A percentile compares a stretch with the other conserved stretches of the same genome.
Conservation (phyloP, 2,113 vertebrate species). For the Arizona elegans region DNA sequence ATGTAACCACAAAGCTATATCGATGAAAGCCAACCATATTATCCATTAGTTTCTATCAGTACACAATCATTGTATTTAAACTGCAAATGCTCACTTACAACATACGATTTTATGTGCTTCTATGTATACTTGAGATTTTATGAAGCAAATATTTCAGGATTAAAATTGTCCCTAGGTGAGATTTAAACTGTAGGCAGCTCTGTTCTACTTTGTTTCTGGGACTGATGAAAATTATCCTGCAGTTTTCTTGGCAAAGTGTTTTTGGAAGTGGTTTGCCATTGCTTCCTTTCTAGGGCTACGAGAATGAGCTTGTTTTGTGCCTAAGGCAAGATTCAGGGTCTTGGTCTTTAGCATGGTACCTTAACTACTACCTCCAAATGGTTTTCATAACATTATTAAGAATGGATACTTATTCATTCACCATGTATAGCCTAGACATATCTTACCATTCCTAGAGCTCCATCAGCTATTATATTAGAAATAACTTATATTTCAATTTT, state of each 20-base stretch:
- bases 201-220: background rate
- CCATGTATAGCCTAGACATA: background rate
- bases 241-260: background rate
- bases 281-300: background rate
- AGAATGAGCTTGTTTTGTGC: background rate
- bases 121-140: rapidly evolving
- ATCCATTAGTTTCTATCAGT: background rate
- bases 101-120: background rate
- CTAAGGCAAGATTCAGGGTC: background rate
- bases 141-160: background rate
- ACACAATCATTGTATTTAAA: constrained; percentile 17
- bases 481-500: background rate
- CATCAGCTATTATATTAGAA: background rate
- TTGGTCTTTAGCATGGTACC: background rate
- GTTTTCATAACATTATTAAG: background rate
- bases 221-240: constrained; percentile 20
- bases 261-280: background rate
- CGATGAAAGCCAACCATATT: background rate
- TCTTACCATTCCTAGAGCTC: background rate
- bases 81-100: background rate
- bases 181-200: background rate
- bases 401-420: background rate
- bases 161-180: background rate
- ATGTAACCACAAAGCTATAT: background rate
- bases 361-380: background rate